A percentile compares a stretch with the other conserved stretches of the same genome.
Evolutionary conservation across 2,113 vertebrate species (phyloP).

Genomic region (Capreolus pygargus): DNA sequence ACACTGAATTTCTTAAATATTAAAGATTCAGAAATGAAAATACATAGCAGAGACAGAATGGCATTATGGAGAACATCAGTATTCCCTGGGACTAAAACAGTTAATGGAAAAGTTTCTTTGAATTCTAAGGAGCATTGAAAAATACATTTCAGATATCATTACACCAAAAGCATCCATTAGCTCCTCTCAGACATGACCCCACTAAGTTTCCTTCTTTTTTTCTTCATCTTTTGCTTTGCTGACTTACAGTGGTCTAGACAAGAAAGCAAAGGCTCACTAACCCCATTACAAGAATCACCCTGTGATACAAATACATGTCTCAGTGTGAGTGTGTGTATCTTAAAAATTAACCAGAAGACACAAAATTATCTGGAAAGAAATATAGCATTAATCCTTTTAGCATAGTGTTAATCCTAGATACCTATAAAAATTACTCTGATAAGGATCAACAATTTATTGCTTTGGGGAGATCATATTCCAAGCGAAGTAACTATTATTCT

Average conservation of each 20-base stretch:
- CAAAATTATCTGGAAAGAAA: not conserved
- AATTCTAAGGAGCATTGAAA: constrained; percentile 48
- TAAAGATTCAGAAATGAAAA: not conserved
- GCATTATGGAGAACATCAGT: not conserved
- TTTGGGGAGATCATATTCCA: constrained; percentile 4
- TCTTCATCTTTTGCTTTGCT: not conserved
- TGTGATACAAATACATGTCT: not conserved
- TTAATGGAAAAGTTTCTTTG: constrained; percentile 35
- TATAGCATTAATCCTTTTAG: not conserved
- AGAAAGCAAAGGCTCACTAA: not conserved
- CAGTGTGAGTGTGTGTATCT: not conserved
- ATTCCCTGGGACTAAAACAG: not conserved
- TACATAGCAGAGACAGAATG: not conserved
- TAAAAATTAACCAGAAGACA: constrained; percentile 11
- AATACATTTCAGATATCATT: constrained; percentile 57
- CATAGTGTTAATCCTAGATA: not conserved
- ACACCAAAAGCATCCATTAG: constrained; percentile 45
- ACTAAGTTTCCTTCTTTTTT: not conserved
- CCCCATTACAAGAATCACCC: not conserved
- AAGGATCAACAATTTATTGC: constrained; percentile 45
- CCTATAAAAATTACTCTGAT: constrained; percentile 25
- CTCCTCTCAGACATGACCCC: not conserved
- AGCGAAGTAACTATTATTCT: constrained; percentile 49
- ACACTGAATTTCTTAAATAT: not conserved
- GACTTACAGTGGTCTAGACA: not conserved